Conservation (phyloP, 2,888 invertebrate genomes). For the Catonia carolina region DNA sequence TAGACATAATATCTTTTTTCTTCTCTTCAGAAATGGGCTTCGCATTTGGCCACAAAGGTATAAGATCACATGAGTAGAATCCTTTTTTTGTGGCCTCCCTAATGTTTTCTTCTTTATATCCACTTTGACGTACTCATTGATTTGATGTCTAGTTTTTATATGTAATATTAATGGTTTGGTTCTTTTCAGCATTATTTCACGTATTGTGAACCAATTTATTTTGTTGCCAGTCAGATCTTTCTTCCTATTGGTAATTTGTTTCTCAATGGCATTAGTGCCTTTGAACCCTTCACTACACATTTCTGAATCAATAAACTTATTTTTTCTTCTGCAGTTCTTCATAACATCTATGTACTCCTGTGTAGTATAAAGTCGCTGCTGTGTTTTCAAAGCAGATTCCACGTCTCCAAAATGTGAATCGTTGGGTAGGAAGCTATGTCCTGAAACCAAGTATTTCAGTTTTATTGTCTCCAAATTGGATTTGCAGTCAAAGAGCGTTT, state of each 20-base stretch:
- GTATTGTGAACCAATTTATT: background rate
- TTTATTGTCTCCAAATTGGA: background rate
- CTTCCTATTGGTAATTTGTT: background rate
- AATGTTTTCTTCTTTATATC: background rate
- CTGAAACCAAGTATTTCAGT: background rate
- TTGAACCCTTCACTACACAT: background rate
- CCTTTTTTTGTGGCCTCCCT: background rate
- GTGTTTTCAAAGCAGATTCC: background rate
- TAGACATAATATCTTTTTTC: background rate
- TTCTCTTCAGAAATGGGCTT: constrained; percentile 4
- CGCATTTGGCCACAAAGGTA: constrained; percentile 4
- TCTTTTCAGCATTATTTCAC: constrained; percentile 1
- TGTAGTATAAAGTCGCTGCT: constrained; percentile 3
- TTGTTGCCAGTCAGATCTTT: background rate
- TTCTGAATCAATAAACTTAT: background rate
- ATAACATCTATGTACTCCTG: background rate
- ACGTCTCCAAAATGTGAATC: constrained; percentile 10
- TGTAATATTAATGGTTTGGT: background rate
- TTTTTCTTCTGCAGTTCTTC: constrained; percentile 1
- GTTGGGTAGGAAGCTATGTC: constrained; percentile 8
- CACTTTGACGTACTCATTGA: background rate
- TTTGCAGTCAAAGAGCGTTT: constrained; percentile 1
- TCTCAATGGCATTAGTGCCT: background rate
- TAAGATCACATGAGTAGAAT: background rate
- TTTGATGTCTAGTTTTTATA: background rate